Conservation (phyloP, 2,888 invertebrate species). For the Lasioglossum zephyrum region DNA sequence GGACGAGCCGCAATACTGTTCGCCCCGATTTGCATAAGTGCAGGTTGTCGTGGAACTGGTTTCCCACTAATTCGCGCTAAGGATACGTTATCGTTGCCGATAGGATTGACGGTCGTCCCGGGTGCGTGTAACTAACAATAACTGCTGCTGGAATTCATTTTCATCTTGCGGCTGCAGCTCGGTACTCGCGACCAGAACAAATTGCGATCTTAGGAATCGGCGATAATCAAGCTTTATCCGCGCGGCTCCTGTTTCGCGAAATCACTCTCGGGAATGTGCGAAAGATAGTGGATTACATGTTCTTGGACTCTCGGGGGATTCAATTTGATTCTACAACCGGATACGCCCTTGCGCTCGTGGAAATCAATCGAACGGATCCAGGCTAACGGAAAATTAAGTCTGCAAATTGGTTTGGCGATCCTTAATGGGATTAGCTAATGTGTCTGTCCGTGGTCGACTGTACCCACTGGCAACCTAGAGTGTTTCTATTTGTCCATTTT, state of each 20-base stretch:
- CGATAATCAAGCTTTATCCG: background rate
- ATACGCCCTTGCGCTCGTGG: background rate
- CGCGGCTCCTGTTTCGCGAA: background rate
- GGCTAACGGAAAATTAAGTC: conserved; percentile 8
- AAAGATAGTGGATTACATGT: background rate
- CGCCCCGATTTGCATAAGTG: conserved; percentile 49
- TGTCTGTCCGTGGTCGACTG: background rate
- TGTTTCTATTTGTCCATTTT: conserved; percentile 1
- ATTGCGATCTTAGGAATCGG: background rate
- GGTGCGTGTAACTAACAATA: conserved; percentile 30
- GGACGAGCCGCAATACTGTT: conserved; percentile 34
- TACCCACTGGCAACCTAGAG: background rate
- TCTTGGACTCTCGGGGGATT: background rate
- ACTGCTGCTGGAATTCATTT: background rate
- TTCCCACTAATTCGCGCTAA: conserved; percentile 49
- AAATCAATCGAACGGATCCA: conserved; percentile 11
- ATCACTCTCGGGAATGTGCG: background rate
- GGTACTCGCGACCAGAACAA: background rate
- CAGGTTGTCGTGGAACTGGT: conserved; percentile 48
- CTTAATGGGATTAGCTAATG: conserved; percentile 5
- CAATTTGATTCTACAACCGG: background rate
- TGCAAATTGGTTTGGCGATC: conserved; percentile 3
- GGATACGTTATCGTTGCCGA: conserved; percentile 52
- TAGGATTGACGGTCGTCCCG: conserved; percentile 32
- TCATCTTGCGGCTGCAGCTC: background rate